These are phyloP conservation scores for Baryphthengus martii DNA, from an alignment of 2,113 vertebrate species.

Conservation along the genomic window DNA sequence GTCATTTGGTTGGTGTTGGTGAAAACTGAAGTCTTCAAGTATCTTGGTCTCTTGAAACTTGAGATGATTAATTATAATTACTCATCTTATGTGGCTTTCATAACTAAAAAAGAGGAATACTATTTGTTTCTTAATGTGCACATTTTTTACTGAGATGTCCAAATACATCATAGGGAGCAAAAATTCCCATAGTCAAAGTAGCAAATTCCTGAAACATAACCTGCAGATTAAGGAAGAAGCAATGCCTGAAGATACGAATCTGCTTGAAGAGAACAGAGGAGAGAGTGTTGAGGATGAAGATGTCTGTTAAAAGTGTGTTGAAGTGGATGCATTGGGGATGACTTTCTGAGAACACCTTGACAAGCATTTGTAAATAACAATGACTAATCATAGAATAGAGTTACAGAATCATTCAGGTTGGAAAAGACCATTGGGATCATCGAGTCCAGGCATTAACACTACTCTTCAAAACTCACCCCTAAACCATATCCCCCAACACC, in stretches of 20 bases:
- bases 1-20: not conserved
- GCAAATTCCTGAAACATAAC: not conserved
- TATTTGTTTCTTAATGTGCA: not conserved
- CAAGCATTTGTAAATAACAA: not conserved
- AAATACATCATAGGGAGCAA: not conserved
- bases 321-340: not conserved
- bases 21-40: not conserved
- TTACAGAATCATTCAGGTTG: too few species aligned
- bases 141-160: not conserved
- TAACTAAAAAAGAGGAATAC: not conserved
- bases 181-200: not conserved
- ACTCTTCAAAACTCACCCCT: too few species aligned
- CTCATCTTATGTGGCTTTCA: not conserved
- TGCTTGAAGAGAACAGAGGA: not conserved
- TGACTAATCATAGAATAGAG: too few species aligned
- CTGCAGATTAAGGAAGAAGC: not conserved
- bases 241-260: accelerated
- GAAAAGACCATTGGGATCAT: too few species aligned
- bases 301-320: not conserved
- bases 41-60: not conserved
- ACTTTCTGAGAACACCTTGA: not conserved
- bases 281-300: not conserved
- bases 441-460: too few species aligned
- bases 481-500: too few species aligned
- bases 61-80: not conserved